These are phyloP conservation scores for Panurus biarmicus DNA, from an alignment of 2,113 vertebrate genomes.

Conservation along the genomic window DNA sequence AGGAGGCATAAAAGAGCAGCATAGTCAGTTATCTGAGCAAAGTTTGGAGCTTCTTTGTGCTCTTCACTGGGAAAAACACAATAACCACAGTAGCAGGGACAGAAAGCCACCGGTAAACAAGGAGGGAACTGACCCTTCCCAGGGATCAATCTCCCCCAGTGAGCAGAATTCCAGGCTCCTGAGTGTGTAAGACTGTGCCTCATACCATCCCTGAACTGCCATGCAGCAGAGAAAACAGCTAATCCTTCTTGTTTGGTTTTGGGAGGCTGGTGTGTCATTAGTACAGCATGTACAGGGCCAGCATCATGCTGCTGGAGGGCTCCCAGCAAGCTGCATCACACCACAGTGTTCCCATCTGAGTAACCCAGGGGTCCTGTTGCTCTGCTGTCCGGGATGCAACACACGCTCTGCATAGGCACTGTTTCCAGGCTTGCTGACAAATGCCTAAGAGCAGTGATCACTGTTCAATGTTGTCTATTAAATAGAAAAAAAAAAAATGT, in stretches of 20 bases:
- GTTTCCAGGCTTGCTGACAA: background rate
- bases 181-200: background rate
- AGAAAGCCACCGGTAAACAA: background rate
- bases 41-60: background rate
- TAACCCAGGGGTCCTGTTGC: background rate
- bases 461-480: background rate
- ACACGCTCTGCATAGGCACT: accelerated
- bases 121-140: background rate
- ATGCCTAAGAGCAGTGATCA: background rate
- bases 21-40: background rate
- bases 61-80: background rate
- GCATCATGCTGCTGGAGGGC: background rate
- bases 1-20: background rate
- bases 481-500: background rate
- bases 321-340: background rate
- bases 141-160: background rate
- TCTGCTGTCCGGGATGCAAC: background rate
- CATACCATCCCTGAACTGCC: background rate
- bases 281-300: background rate
- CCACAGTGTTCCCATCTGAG: background rate
- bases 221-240: background rate
- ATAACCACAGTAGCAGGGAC: background rate
- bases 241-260: background rate
- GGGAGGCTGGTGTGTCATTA: background rate
- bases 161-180: background rate